Conservation (phyloP, 2,113 vertebrate genomes). For the Tenebrosternarchus preto region DNA sequence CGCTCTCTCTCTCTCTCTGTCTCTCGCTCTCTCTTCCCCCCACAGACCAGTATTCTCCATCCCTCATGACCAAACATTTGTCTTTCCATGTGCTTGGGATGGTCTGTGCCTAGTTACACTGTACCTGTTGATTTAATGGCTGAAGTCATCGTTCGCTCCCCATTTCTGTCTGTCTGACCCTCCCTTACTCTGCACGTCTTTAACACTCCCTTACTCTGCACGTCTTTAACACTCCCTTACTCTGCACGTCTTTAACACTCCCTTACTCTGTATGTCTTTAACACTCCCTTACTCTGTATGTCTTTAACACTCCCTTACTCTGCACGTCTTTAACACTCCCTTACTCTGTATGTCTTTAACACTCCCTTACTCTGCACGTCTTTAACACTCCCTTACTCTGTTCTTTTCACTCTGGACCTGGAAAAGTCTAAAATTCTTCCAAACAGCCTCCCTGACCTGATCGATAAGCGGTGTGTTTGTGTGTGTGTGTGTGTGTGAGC, state of each 20-base stretch:
- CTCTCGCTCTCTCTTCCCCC: neutral
- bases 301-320: neutral
- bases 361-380: too few relatives aligned
- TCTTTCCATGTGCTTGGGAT: constrained; percentile 12
- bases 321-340: neutral
- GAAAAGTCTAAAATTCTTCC: neutral
- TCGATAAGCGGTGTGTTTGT: neutral
- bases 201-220: too few relatives aligned
- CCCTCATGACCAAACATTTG: constrained; percentile 36
- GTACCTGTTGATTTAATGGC: constrained; percentile 22
- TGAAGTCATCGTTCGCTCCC: constrained; percentile 7
- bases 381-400: neutral
- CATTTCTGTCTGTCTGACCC: neutral
- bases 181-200: neutral
- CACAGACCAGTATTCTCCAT: neutral
- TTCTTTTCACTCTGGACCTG: neutral
- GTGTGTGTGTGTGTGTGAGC: neutral
- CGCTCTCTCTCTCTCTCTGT: neutral
- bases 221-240: too few relatives aligned
- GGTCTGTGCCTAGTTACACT: neutral
- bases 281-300: too few relatives aligned
- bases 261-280: neutral
- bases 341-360: neutral
- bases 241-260: neutral
- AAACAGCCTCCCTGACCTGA: neutral